These are phyloP conservation scores for Tetranychus urticae DNA, from an alignment of 1,140 invertebrate species.

Conservation along the genomic window DNA sequence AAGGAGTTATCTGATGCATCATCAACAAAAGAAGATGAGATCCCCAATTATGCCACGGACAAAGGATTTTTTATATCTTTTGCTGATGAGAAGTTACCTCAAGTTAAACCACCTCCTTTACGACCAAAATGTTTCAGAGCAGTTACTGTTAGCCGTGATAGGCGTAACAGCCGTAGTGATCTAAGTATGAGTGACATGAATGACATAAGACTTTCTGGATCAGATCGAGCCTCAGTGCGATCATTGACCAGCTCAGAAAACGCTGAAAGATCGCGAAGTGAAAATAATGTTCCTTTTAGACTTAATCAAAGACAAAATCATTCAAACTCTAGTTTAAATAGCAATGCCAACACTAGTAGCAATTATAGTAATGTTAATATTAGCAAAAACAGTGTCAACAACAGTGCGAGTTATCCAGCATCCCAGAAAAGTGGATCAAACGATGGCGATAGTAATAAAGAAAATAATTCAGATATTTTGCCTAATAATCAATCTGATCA, in stretches of 20 bases:
- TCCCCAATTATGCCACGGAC: not conserved
- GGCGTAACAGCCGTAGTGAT: not conserved
- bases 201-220: not conserved
- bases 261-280: not conserved
- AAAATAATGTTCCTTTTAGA: too few relatives aligned
- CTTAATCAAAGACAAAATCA: too few relatives aligned
- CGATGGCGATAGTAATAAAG: too few relatives aligned
- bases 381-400: too few relatives aligned
- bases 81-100: not conserved
- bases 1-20: not conserved
- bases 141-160: not conserved
- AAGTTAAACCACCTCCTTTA: not conserved
- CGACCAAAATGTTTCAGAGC: not conserved
- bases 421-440: too few relatives aligned
- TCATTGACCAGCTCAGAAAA: too few relatives aligned
- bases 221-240: not conserved
- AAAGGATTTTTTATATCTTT: constrained; percentile 1
- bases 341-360: too few relatives aligned
- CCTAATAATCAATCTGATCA: too few relatives aligned
- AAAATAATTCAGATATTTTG: too few relatives aligned
- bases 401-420: too few relatives aligned
- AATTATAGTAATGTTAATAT: too few relatives aligned
- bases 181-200: not conserved
- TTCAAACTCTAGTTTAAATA: too few relatives aligned
- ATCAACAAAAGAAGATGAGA: not conserved